Evolutionary conservation across 2,113 vertebrate species (phyloP).

Genomic region (Myrmecobius fasciatus): DNA sequence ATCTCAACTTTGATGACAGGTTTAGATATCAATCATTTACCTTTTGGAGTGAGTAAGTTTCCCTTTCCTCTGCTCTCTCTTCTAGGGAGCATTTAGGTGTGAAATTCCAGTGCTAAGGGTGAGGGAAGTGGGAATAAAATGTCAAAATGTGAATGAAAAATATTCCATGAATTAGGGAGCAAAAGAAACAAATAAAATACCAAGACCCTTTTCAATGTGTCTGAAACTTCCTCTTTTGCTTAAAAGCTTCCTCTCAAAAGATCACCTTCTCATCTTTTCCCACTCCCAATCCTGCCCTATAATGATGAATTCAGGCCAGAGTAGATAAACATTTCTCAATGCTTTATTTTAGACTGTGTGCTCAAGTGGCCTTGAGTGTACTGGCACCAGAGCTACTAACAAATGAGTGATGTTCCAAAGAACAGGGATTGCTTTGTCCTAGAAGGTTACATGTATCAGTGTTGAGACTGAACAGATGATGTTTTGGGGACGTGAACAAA

Average conservation of each 20-base stretch:
- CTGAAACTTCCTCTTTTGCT: neutral
- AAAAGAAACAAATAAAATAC: neutral
- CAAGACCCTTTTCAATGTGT: neutral
- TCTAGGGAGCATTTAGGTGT: neutral
- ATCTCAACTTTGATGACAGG: neutral
- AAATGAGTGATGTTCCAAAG: conserved; percentile 37
- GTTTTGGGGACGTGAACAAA: conserved; percentile 1
- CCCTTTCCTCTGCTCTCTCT: neutral
- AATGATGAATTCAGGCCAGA: neutral
- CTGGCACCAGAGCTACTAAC: neutral
- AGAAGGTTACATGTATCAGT: conserved; percentile 72
- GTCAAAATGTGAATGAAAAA: neutral
- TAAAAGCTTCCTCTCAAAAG: neutral
- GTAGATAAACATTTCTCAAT: conserved; percentile 6
- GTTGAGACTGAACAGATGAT: conserved; percentile 72
- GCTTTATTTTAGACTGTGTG: conserved; percentile 64
- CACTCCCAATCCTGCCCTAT: neutral
- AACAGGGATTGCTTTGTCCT: conserved; percentile 77
- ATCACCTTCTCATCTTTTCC: neutral
- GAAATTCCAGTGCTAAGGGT: neutral
- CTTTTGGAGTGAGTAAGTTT: neutral
- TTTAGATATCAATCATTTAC: neutral
- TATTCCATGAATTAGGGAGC: neutral
- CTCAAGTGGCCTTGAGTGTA: conserved; percentile 53
- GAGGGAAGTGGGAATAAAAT: neutral